Percentiles rank a stretch among this genome's conserved stretches.
Evolutionary conservation across 2,888 invertebrate genomes (phyloP).

Genomic region (Empis livida): DNA sequence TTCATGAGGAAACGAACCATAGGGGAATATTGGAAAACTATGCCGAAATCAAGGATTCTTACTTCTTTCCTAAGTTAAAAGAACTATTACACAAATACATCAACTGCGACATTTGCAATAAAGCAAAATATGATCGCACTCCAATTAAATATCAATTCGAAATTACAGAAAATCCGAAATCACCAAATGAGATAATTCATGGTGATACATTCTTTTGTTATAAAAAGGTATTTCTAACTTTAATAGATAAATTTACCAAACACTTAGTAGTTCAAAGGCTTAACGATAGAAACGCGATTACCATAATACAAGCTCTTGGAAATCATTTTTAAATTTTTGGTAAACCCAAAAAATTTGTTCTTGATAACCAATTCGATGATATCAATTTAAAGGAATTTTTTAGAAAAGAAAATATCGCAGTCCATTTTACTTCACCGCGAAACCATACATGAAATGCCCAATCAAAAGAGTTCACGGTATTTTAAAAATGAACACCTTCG

Average conservation of each 20-base stretch:
- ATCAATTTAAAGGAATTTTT: constrained; percentile 4
- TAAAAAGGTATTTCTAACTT: not conserved
- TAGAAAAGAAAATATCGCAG: constrained; percentile 3
- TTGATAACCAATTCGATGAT: constrained; percentile 1
- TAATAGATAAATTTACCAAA: not conserved
- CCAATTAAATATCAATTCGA: not conserved
- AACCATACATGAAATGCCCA: not conserved
- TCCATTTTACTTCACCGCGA: constrained; percentile 2
- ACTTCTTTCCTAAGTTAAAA: not conserved
- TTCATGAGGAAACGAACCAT: no score
- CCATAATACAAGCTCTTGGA: not conserved
- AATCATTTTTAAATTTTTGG: not conserved
- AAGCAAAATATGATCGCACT: not conserved
- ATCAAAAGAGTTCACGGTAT: constrained; percentile 5
- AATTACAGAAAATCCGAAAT: not conserved
- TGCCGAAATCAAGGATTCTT: not conserved
- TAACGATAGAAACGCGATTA: not conserved
- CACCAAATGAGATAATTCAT: not conserved
- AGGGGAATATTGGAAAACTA: not conserved
- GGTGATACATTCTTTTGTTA: not conserved
- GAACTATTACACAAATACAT: not conserved
- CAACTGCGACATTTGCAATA: not conserved
- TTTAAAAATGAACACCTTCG: no score
- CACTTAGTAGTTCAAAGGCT: not conserved
- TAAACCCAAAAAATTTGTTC: constrained; percentile 8